Evolutionary conservation across 2,888 invertebrate genomes (phyloP).

Genomic region (Polyommatus icarus): DNA sequence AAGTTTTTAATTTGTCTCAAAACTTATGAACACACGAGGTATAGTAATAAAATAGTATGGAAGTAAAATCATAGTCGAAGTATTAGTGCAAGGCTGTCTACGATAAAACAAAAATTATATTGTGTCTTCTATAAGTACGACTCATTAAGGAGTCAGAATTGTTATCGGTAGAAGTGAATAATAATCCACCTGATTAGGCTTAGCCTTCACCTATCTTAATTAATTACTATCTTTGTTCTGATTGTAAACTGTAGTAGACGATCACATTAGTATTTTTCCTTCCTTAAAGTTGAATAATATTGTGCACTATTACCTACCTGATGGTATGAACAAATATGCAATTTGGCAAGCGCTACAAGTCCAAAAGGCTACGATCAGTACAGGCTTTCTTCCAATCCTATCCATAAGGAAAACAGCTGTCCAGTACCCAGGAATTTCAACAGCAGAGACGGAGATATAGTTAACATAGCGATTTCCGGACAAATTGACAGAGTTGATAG

Average conservation of each 20-base stretch:
- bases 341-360: conserved; percentile 43
- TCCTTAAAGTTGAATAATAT: not conserved
- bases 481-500: conserved; percentile 84
- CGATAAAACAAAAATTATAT: not conserved
- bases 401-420: conserved; percentile 79
- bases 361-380: conserved; percentile 44
- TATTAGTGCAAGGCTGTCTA: not conserved
- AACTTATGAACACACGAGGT: no score
- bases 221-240: not conserved
- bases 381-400: conserved; percentile 64
- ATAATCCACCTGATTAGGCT: not conserved
- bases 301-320: conserved; percentile 46
- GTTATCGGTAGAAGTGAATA: not conserved
- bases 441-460: conserved; percentile 78
- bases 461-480: conserved; percentile 85
- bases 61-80: not conserved
- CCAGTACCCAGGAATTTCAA: conserved; percentile 84
- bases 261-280: not conserved
- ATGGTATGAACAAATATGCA: conserved; percentile 43
- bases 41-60: no score
- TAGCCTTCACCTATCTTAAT: not conserved
- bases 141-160: not conserved
- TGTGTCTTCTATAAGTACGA: not conserved
- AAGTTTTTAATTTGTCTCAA: no score
- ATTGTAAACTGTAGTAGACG: not conserved